Evolutionary conservation across 2,797 vertebrate genomes (phyloP).

Genomic region (Cyprinodon diabolis): DNA sequence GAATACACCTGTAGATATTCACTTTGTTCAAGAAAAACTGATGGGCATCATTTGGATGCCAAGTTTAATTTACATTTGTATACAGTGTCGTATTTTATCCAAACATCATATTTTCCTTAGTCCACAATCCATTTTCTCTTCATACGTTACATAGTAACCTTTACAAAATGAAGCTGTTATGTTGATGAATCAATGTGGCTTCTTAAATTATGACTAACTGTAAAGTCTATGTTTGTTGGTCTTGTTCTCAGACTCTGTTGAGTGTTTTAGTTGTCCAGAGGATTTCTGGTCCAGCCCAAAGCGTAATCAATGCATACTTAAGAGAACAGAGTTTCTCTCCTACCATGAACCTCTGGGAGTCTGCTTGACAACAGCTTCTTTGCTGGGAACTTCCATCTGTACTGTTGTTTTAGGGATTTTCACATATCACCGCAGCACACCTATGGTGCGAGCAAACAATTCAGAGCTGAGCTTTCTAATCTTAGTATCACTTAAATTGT

Average conservation of each 20-base stretch:
- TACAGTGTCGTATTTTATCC: neutral
- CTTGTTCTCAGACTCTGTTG: slow-evolving; percentile 58
- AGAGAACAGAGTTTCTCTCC: slow-evolving; percentile 72
- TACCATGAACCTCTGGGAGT: slow-evolving; percentile 58
- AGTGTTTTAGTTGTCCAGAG: slow-evolving; percentile 65
- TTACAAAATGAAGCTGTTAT: neutral
- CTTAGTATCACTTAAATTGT: slow-evolving; percentile 63
- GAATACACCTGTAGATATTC: no score
- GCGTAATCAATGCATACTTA: slow-evolving; percentile 64
- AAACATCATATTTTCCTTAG: neutral
- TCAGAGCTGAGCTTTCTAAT: slow-evolving; percentile 71
- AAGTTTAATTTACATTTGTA: neutral
- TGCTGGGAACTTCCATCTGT: slow-evolving; percentile 43
- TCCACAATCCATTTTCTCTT: neutral
- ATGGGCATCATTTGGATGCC: neutral
- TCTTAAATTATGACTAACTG: neutral
- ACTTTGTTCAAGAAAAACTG: no score
- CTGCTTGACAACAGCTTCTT: slow-evolving; percentile 53
- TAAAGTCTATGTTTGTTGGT: neutral
- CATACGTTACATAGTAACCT: neutral
- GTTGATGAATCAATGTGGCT: neutral
- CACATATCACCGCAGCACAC: slow-evolving; percentile 16
- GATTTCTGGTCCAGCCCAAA: slow-evolving; percentile 57
- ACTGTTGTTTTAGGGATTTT: slow-evolving; percentile 1
- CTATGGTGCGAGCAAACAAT: slow-evolving; percentile 68